Conservation (phyloP, 2,113 vertebrate species). For the Aepyceros melampus region DNA sequence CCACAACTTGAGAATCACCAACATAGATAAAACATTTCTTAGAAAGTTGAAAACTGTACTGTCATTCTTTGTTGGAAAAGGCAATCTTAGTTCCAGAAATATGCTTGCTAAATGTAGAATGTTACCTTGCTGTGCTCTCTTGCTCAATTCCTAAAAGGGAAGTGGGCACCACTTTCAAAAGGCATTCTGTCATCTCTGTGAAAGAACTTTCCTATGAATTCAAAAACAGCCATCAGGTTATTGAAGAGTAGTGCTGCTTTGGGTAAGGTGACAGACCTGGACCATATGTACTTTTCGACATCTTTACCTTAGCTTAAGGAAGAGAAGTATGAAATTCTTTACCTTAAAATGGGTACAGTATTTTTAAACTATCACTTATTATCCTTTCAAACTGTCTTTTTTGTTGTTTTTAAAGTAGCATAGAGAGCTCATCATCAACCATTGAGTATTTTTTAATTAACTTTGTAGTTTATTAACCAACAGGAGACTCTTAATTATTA, state of each 20-base stretch:
- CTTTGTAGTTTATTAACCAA: not conserved
- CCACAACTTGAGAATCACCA: not conserved
- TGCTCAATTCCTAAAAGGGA: constrained; percentile 32
- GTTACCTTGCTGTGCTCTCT: not conserved
- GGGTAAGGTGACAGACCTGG: not conserved
- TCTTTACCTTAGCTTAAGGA: not conserved
- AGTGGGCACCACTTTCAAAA: constrained; percentile 7
- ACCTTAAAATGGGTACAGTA: not conserved
- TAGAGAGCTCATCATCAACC: not conserved
- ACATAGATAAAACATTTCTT: not conserved
- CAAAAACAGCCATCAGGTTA: not conserved
- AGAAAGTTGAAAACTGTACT: not conserved
- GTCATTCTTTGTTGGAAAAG: not conserved
- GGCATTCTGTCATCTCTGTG: not conserved
- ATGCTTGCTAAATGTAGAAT: not conserved
- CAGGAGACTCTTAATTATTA: not conserved
- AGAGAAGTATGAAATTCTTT: not conserved
- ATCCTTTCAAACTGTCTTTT: not conserved
- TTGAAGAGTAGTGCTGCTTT: not conserved
- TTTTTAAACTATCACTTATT: not conserved
- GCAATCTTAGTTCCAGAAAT: not conserved
- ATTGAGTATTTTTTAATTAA: not conserved
- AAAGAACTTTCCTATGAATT: not conserved
- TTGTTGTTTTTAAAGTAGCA: not conserved
- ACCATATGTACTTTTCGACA: not conserved